A percentile compares a stretch with the other conserved stretches of the same genome.
These are phyloP conservation scores for Caiman crocodilus DNA, from an alignment of 2,797 vertebrate genomes.

Conservation along the genomic window DNA sequence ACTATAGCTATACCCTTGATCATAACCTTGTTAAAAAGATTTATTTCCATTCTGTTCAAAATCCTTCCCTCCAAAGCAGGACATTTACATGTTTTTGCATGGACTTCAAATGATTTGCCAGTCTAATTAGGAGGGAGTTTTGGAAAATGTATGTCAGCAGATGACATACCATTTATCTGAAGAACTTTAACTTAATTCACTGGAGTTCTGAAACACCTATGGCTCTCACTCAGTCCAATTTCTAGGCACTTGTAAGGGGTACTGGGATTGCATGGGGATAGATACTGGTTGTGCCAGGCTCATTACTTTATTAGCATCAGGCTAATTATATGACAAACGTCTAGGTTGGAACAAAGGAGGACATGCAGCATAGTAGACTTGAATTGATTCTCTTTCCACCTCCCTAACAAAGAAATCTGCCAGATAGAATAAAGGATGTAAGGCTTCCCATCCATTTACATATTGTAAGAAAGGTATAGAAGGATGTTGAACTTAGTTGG, in stretches of 20 bases:
- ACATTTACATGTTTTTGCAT: neutral
- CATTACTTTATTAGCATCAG: neutral
- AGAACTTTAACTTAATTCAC: neutral
- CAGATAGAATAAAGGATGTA: neutral
- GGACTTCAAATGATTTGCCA: neutral
- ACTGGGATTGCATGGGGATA: neutral
- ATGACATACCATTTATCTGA: neutral
- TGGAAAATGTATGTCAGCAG: neutral
- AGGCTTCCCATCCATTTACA: neutral
- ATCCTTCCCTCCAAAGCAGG: neutral
- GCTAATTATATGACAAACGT: neutral
- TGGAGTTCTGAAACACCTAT: neutral
- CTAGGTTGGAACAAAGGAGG: neutral
- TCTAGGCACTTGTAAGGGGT: neutral
- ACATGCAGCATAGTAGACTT: neutral
- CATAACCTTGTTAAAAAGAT: neutral
- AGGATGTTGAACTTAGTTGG: neutral
- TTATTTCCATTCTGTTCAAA: neutral
- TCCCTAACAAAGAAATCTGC: neutral
- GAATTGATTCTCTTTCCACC: neutral
- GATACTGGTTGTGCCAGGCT: neutral
- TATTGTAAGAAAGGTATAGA: neutral
- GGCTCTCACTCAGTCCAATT: neutral
- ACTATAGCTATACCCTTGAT: fast-evolving
- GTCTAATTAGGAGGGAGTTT: neutral